Base-by-base conservation (phyloP, 1,140 invertebrate genomes). In the Ostrea denselamellosa region DNA sequence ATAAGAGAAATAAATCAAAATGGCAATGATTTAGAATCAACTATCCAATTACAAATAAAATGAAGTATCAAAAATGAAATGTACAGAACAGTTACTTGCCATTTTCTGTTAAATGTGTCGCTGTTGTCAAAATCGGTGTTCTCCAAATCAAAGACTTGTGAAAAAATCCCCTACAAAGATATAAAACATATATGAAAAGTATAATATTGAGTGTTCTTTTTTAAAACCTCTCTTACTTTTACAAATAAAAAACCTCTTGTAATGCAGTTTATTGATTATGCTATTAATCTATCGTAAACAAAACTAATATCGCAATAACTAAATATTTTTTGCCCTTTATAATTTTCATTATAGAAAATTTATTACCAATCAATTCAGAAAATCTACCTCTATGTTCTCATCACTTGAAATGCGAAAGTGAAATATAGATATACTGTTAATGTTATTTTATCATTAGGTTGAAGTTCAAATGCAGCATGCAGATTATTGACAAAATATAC, bases 41-140 rank as follows among this genome's bases (percentile, higher is more conserved):
- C 34, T 44, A 44, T 44, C 34, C 34, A 44, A 44, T 44, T 44
- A 44, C 2, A 44, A 44, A 44, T 44, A 44, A 44, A 44, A 44
- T 44, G 5, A 44, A 2, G 34, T 44, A 2, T 1, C 34, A 44
- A 44, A 44, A 44, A 5, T 2, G 34, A 44, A 2, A 44, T 44
- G n/a, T 17, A 19, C 56, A 28, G 25, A 77, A 77, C 14, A 62
- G 14, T 12, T 62, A 90, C 93, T 91, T 91, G 94, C 94, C 92
- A 92, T 85, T 93, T 93, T 89, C 92, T 90, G 87, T 91, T 92
- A 85, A 91, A 93, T 0, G 91, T 91, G 85, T 94, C 93, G 88
- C 93, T 92, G 85, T 94, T 94, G 87, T 94, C 94, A 89, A 94
- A 92, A 85, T 94, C 94, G 86, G 91, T 92, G 19, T 92, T 92